phyloP scores from a whole-genome alignment of 1,140 invertebrate species.

The Drosophila mauritiana region DNA sequence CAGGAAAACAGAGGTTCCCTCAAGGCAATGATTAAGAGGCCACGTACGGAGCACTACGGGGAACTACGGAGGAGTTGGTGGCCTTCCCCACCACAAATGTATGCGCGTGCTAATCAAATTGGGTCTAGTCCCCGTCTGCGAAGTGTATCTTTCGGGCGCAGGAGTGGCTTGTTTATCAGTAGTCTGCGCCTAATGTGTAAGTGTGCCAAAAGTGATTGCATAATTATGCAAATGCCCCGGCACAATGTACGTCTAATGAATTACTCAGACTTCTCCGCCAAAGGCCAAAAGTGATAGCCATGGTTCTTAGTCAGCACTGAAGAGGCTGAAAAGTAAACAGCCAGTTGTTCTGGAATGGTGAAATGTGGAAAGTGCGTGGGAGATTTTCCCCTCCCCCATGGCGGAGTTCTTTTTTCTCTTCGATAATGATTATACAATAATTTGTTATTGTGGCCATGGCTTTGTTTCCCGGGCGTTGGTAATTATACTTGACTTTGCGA shows the following conservation, averaged over 20 bases:
- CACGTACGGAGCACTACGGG: conserved; percentile 44
- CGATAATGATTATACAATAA: conserved; percentile 71
- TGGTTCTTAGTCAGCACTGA: conserved; percentile 37
- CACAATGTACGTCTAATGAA: conserved; percentile 80
- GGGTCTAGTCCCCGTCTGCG: conserved; percentile 79
- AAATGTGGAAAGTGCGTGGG: not conserved
- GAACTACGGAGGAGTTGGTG: conserved; percentile 11
- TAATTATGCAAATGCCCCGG: conserved; percentile 76
- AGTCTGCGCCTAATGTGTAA: conserved; percentile 79
- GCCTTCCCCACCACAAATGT: conserved; percentile 55
- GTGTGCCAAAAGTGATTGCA: conserved; percentile 81
- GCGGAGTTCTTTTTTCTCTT: conserved; percentile 23
- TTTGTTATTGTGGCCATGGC: conserved; percentile 59
- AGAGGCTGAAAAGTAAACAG: conserved; percentile 24
- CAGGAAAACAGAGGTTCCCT: conserved; percentile 54
- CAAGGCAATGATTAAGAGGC: conserved; percentile 69
- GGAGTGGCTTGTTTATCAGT: conserved; percentile 69
- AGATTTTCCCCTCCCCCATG: no score
- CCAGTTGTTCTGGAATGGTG: not conserved
- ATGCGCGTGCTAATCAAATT: conserved; percentile 78
- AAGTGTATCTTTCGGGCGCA: conserved; percentile 32
- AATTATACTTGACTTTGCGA: conserved; percentile 48
- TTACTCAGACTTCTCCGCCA: conserved; percentile 50
- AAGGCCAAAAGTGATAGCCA: conserved; percentile 41
- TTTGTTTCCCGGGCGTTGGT: conserved; percentile 31